Conservation (phyloP, 1,140 invertebrate genomes). For the Anastrepha ludens region DNA sequence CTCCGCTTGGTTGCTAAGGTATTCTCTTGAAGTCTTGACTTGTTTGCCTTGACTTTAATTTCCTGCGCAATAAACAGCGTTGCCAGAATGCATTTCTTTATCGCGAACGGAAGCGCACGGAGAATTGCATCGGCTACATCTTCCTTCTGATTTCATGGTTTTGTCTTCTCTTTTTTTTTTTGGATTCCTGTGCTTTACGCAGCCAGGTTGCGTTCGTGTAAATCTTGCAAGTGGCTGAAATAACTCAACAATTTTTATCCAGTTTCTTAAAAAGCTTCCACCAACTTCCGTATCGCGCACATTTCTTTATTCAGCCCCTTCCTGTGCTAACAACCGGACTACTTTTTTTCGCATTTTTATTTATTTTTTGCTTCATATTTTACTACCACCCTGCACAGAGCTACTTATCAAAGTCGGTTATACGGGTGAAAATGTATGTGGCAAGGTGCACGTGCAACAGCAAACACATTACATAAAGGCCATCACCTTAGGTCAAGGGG, state of each 20-base stretch:
- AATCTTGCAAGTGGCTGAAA: slow-evolving; percentile 27
- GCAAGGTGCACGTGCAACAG: background rate
- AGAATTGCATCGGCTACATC: background rate
- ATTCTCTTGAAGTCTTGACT: background rate
- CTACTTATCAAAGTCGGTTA: background rate
- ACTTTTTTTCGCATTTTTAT: background rate
- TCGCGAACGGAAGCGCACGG: background rate
- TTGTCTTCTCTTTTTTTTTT: background rate
- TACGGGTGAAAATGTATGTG: too few relatives aligned
- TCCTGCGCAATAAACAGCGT: slow-evolving; percentile 28
- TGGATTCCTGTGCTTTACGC: background rate
- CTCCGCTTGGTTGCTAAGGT: background rate
- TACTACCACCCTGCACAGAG: background rate
- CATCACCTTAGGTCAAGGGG: background rate
- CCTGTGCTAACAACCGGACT: background rate
- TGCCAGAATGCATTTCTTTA: slow-evolving; percentile 22
- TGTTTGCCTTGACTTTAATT: slow-evolving; percentile 48
- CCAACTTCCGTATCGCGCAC: slow-evolving; percentile 2
- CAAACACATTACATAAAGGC: background rate
- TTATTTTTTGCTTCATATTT: too few relatives aligned
- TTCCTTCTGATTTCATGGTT: too few relatives aligned
- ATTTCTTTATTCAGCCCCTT: background rate
- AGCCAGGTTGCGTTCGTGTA: background rate
- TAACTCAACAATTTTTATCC: slow-evolving; percentile 8
- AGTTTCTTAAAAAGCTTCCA: slow-evolving; percentile 11